phyloP scores from a whole-genome alignment of 2,113 vertebrate genomes.

The Paratilapia polleni region DNA sequence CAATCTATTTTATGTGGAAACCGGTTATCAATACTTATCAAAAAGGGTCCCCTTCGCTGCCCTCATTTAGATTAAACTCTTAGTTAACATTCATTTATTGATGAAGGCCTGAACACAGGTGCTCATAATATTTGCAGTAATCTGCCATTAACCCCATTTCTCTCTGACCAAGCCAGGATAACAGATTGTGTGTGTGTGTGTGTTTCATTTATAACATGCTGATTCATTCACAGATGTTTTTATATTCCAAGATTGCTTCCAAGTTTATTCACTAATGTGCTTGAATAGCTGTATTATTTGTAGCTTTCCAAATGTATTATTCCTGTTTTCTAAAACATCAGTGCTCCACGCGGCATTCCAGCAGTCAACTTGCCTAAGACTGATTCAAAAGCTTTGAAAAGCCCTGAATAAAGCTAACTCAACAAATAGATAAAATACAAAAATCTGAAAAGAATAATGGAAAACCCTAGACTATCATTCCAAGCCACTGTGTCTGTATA shows the following conservation, averaged over 20 bases:
- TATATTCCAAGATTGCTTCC: not conserved
- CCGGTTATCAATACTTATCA: not conserved
- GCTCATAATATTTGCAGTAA: conserved; percentile 36
- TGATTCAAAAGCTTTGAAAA: not conserved
- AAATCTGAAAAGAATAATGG: not conserved
- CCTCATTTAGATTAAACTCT: conserved; percentile 35
- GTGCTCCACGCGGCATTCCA: not conserved
- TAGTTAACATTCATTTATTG: conserved; percentile 19
- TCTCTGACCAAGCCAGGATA: not conserved
- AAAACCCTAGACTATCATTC: not conserved
- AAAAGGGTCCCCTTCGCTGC: not conserved
- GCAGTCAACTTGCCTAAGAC: not conserved
- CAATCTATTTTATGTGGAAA: not conserved
- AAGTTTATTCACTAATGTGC: conserved; percentile 1
- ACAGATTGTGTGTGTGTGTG: not conserved
- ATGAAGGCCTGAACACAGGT: conserved; percentile 13
- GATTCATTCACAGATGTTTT: not conserved
- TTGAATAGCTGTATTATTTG: not conserved
- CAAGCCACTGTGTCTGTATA: not conserved
- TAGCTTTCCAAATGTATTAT: not conserved
- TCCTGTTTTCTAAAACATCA: not conserved
- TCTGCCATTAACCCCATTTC: conserved; percentile 51
- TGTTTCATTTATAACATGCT: not conserved
- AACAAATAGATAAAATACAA: not conserved
- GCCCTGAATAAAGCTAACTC: not conserved